These are phyloP conservation scores for Limnothrissa miodon DNA, from an alignment of 2,113 vertebrate genomes.

Conservation along the genomic window DNA sequence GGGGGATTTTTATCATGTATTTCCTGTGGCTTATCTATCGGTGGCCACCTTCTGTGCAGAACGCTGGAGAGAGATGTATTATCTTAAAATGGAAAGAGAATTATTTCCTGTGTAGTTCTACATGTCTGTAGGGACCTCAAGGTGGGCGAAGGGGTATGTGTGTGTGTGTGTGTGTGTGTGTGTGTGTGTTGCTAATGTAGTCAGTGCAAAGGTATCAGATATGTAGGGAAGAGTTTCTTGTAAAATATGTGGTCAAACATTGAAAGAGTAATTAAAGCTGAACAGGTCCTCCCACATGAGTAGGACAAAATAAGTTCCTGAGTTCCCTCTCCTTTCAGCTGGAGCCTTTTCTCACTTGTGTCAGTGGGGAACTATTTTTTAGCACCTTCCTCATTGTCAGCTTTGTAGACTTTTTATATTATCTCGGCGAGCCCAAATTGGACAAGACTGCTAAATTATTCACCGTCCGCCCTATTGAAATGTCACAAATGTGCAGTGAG, in stretches of 20 bases:
- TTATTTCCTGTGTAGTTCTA: not conserved
- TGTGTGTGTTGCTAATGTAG: not conserved
- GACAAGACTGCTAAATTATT: not conserved
- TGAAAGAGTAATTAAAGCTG: not conserved
- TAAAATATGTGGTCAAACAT: not conserved
- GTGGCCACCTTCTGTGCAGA: not conserved
- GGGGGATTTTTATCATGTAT: not conserved
- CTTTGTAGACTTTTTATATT: not conserved
- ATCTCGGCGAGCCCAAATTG: not conserved
- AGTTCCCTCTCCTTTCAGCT: not conserved
- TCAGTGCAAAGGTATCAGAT: not conserved
- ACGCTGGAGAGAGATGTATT: slow-evolving; percentile 2
- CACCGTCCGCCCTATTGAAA: not conserved
- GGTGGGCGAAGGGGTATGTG: too few species aligned
- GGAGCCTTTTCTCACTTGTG: not conserved
- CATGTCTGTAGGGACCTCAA: not conserved
- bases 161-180: too few species aligned
- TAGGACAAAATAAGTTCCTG: not conserved
- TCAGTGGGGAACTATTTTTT: not conserved
- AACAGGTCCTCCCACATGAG: not conserved
- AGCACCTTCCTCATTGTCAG: not conserved
- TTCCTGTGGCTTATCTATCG: slow-evolving; percentile 5
- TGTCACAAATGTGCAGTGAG: not conserved
- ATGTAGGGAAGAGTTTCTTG: not conserved
- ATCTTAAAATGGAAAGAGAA: not conserved